Base-by-base conservation (phyloP, 2,888 invertebrate genomes). In the Drosophila atripex region DNA sequence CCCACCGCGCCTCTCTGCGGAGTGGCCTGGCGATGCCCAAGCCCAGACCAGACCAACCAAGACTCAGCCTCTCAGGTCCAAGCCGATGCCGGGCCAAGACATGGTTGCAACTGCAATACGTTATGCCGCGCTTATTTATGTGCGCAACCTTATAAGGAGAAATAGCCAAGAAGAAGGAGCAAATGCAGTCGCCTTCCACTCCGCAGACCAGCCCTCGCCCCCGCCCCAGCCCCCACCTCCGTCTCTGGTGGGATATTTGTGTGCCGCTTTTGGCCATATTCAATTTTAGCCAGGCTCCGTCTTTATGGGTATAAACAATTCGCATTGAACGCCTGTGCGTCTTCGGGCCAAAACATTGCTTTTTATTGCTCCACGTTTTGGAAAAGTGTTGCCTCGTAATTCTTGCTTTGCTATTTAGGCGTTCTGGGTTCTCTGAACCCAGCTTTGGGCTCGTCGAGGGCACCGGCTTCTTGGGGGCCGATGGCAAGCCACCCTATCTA, bases 81-180 rank as follows among this genome's bases (percentile, higher is more conserved):
- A 61, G 49, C 55, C 57, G 39, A 51, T 46, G 52, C 46, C 35
- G 25, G 38, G 50, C 38, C 32, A 38, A 57, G 65, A 47, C 60
- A 52, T 45, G 30, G 66, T 28, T n/a, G 16, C 43, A 43, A 18
- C 30, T 75, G 76, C 77, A 73, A 86, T 80, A 76, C 78, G 78
- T 86, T 80, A 66, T 71, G 71, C 61, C 53, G 78, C 64, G 77
- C 80, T 86, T 86, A 88, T 86, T 86, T 86, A 86, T 86, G 88
- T 86, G 75, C 80, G 73, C 86, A 77, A 80, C 86, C 86, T 86
- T 86, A 86, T 86, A 86, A 80, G 86, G 86, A 75, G 69, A 70
- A 84, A 80, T 83, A 80, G 82, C 86, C 56, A 83, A 64, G 64
- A 6, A 35, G 35, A 78, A 86, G 74, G 76, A 76, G 73, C 79